phyloP scores from a whole-genome alignment of 30 jellyfish, hydroid and myxozoan species.

The Cassiopea xamachana region DNA sequence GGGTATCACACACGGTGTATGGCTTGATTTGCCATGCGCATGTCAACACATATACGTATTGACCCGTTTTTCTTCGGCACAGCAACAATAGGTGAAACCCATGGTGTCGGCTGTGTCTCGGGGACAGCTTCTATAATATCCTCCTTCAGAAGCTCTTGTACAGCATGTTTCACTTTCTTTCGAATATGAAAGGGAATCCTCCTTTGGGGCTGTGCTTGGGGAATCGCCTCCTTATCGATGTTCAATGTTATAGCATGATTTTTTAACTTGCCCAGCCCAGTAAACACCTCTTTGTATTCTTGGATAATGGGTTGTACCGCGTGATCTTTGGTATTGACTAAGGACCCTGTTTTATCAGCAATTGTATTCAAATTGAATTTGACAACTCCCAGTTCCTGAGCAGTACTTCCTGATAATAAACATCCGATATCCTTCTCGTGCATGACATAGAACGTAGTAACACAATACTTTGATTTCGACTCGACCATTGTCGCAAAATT shows the following conservation, averaged over 20 bases:
- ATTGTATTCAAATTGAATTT: constrained; percentile 18
- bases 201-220: no score
- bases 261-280: constrained; percentile 10
- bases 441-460: constrained; percentile 28
- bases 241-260: not conserved
- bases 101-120: constrained; percentile 68
- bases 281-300: not conserved
- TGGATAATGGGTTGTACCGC: constrained; percentile 14
- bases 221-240: no score
- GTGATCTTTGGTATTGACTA: constrained; percentile 8
- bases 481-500: constrained; percentile 26
- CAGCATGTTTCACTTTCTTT: constrained; percentile 28
- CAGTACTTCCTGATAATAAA: constrained; percentile 1
- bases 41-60: constrained; percentile 46
- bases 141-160: constrained; percentile 28
- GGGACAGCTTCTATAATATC: constrained; percentile 64
- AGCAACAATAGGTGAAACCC: constrained; percentile 65
- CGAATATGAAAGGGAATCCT: constrained; percentile 2
- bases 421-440: not conserved
- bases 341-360: not conserved
- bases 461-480: constrained; percentile 13
- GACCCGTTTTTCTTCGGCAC: constrained; percentile 45
- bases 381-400: constrained; percentile 14
- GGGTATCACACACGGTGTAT: constrained; percentile 54
- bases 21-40: constrained; percentile 66